phyloP scores from a whole-genome alignment of 2,888 invertebrate genomes.

The Cylloceria caligata region DNA sequence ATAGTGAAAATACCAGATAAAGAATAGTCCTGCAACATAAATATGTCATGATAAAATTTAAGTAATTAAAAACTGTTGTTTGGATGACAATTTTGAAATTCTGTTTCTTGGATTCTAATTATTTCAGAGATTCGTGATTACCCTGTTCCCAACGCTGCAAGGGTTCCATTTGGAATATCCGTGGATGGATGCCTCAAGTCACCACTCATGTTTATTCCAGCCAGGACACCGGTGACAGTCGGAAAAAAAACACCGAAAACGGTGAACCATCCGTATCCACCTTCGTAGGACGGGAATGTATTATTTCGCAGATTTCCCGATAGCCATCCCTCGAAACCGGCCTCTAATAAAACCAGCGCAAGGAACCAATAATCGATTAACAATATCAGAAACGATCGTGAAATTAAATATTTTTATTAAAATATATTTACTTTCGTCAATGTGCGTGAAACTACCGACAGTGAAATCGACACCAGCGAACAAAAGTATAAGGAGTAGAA shows the following conservation, averaged over 20 bases:
- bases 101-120: background rate
- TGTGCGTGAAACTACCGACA: conserved; percentile 95
- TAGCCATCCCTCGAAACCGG: conserved; percentile 95
- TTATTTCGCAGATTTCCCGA: conserved; percentile 92
- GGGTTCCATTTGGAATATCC: conserved; percentile 97
- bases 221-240: conserved; percentile 97
- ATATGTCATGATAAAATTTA: background rate
- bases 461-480: conserved; percentile 97
- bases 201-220: conserved; percentile 99
- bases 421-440: conserved; percentile 88
- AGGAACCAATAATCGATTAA: conserved; percentile 31
- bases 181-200: conserved; percentile 96
- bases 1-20: conserved; percentile 95
- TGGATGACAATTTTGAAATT: background rate
- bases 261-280: conserved; percentile 96
- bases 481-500: conserved; percentile 93
- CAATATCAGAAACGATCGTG: background rate
- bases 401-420: conserved; percentile 11
- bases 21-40: conserved; percentile 89
- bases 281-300: conserved; percentile 91
- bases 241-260: conserved; percentile 99
- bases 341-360: conserved; percentile 85
- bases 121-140: conserved; percentile 80
- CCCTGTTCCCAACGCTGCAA: conserved; percentile 97
- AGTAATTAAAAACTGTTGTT: background rate